phyloP scores from a whole-genome alignment of 2,888 invertebrate genomes.

The Leptinotarsa juncta region DNA sequence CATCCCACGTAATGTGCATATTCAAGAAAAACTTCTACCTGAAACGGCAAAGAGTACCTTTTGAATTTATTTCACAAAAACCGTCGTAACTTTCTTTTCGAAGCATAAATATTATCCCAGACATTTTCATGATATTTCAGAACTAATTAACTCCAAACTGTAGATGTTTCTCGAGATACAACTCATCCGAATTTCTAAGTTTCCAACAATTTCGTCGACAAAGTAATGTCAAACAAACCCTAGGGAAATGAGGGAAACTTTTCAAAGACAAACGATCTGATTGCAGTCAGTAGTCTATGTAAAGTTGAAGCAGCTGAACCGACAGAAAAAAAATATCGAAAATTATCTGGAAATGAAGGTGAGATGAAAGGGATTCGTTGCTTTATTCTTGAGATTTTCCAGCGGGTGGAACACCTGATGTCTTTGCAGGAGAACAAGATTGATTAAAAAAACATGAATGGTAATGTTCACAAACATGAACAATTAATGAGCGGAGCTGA shows the following conservation, averaged over 20 bases:
- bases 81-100: not conserved
- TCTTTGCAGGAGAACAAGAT: not conserved
- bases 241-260: slow-evolving; percentile 4
- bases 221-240: slow-evolving; percentile 11
- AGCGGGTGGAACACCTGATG: not conserved
- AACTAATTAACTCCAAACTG: slow-evolving; percentile 13
- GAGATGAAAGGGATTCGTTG: not conserved
- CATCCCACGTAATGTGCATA: too few species aligned
- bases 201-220: not conserved
- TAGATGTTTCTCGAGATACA: not conserved
- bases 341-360: not conserved
- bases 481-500: too few species aligned
- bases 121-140: not conserved
- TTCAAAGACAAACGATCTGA: slow-evolving; percentile 15
- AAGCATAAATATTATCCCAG: slow-evolving; percentile 2
- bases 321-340: not conserved
- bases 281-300: not conserved
- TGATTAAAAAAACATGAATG: not conserved
- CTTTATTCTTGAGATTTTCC: not conserved
- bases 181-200: slow-evolving; percentile 2
- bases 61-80: too few species aligned
- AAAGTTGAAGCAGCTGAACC: not conserved
- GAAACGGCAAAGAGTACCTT: too few species aligned
- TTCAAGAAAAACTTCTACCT: too few species aligned
- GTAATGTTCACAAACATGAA: too few species aligned